Evolutionary conservation across 2,888 invertebrate species (phyloP), one percentile per base, ranked within the genome.

Genomic region (Drosophila merina): DNA sequence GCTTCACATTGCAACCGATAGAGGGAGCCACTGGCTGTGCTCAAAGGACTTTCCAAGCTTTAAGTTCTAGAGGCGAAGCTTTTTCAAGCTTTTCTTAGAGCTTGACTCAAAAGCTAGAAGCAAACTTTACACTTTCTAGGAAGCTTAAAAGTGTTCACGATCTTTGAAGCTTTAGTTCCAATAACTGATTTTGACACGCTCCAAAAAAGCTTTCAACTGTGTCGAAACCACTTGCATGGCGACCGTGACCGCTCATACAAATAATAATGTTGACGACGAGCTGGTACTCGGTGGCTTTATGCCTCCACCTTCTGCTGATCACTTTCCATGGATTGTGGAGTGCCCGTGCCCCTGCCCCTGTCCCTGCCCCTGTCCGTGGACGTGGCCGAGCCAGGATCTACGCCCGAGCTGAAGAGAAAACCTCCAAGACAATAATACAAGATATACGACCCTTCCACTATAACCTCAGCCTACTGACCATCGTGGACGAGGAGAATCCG

Each of bases 391-490:
- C 20, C 20, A 20, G 20, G 20, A 20, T 33, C 9, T 0, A 10
- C 7, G 9, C 33, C 33, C 33, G 4, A n/a, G 33, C n/a, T 4
- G 4, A 33, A n/a, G 4, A 1, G 4, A 33, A 10, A n/a, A 0
- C 33, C 33, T 1, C 4, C n/a, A 33, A n/a, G 33, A 33, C 4
- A 33, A 33, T n/a, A 33, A n/a, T 33, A 4, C 33, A 33, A 10
- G 92, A 93, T 50, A 92, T 94, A 0, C 90, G 90, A n/a, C 95
- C 96, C 0, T 62, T 93, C 4, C 93, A 93, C 60, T 96, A 96
- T 86, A 93, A 95, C 57, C 89, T 96, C 5, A 93, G 92, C 14
- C 90, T 95, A 48, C 92, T 93, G 66, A 95, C 95, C 0, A 92
- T 95, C 82, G 92, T 96, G 48, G 90, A 92, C n/a, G 91, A 90